phyloP scores from a whole-genome alignment of 2,113 vertebrate species.

The Reinhardtius hippoglossoides region DNA sequence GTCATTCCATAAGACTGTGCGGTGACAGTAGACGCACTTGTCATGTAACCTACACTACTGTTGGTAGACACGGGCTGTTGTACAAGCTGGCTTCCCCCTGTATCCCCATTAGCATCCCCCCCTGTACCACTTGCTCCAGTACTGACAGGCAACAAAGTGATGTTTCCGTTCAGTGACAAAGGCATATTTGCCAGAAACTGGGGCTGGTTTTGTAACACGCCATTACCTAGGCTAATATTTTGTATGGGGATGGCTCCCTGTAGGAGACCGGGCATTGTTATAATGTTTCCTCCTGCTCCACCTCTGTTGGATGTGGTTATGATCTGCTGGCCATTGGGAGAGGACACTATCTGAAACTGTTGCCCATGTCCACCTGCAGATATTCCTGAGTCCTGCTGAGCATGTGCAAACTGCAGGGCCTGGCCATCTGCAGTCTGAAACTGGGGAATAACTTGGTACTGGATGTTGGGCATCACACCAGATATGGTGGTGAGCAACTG shows the following conservation, averaged over 20 bases:
- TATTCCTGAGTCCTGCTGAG: slow-evolving; percentile 87
- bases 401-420: slow-evolving; percentile 89
- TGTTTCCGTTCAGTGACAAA: slow-evolving; percentile 93
- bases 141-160: slow-evolving; percentile 92
- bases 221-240: slow-evolving; percentile 89
- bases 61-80: slow-evolving; percentile 71
- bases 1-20: slow-evolving; percentile 63
- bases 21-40: slow-evolving; percentile 82
- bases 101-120: slow-evolving; percentile 58
- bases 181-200: slow-evolving; percentile 96
- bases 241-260: slow-evolving; percentile 95
- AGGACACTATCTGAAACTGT: slow-evolving; percentile 92
- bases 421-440: slow-evolving; percentile 97
- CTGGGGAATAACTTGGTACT: slow-evolving; percentile 97
- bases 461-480: slow-evolving; percentile 92
- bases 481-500: slow-evolving; percentile 92
- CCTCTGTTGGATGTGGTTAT: slow-evolving; percentile 84
- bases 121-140: slow-evolving; percentile 76
- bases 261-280: slow-evolving; percentile 91
- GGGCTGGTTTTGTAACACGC: slow-evolving; percentile 89
- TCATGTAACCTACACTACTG: slow-evolving; percentile 65
- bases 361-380: slow-evolving; percentile 82
- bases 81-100: slow-evolving; percentile 66
- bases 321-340: slow-evolving; percentile 89
- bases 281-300: slow-evolving; percentile 87